Conservation (phyloP, 2,797 vertebrate genomes). For the Sebastes vulpes region DNA sequence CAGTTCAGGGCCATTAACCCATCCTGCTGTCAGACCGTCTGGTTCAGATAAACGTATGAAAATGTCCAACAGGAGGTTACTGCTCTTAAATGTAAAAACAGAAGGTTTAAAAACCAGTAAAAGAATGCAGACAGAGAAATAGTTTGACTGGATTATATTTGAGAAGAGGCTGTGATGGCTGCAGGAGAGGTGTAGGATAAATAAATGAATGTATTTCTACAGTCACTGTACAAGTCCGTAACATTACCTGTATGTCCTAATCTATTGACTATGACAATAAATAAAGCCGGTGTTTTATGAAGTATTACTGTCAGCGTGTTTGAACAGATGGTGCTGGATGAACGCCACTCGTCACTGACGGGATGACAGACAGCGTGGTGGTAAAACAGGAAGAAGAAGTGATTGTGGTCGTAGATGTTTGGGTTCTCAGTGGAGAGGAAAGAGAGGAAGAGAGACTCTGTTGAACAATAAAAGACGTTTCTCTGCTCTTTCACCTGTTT, state of each 20-base stretch:
- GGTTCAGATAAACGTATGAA: not conserved
- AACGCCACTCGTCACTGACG: slow-evolving; percentile 8
- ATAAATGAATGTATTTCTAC: slow-evolving; percentile 20
- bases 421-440: not conserved
- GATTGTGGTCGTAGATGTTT: not conserved
- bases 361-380: slow-evolving; percentile 15
- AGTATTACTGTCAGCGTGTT: slow-evolving; percentile 35
- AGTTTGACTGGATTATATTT: not conserved
- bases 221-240: not conserved
- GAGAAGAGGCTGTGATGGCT: not conserved
- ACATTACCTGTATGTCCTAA: slow-evolving; percentile 22
- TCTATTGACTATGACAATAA: slow-evolving; percentile 45
- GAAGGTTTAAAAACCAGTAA: not conserved
- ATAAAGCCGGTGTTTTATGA: slow-evolving; percentile 21
- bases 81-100: not conserved
- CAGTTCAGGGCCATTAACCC: not conserved
- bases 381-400: not conserved
- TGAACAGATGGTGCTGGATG: slow-evolving; percentile 52
- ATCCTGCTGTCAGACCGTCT: slow-evolving; percentile 9
- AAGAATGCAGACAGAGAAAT: slow-evolving; percentile 30
- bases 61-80: not conserved
- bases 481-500: not conserved
- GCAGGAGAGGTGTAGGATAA: slow-evolving; percentile 34
- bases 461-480: not conserved
- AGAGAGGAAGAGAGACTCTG: not conserved